Base-by-base conservation (phyloP, 64 coral and sea anemone genomes). In the Hydrozoanthus tunicans region DNA sequence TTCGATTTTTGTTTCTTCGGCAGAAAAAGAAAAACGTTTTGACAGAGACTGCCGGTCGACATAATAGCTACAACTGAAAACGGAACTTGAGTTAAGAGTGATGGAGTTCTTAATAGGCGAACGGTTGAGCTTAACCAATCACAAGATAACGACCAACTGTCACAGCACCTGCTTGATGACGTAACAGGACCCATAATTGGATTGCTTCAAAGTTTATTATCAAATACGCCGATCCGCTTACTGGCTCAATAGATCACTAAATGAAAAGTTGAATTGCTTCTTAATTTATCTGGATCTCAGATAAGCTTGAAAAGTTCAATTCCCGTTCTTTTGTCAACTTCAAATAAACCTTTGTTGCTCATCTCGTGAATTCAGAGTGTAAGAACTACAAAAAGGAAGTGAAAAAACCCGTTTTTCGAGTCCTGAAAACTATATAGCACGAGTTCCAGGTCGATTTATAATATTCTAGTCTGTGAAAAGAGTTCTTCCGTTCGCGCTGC, bases 11-110 rank as follows among this genome's bases (percentile, higher is more conserved):
- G 9, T 43, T 59, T 43, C 58, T 54, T 6, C 9, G 67, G 23
- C 23, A 27, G 17, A 56, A 11, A 9, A 72, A 56, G 7, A 67
- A 71, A 66, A 86, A 7, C 14, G 7, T 51, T 86, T 73, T 86
- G 82, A 73, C 68, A 60, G 67, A 26, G 4, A 69, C 43, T 86
- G 6, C 67, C 13, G 1, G n/a, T 11, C 11, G 7, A 60, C 56
- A 88, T 75, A 88, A 75, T 88, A 88, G 25, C 9, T 88, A 75
- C 56, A 43, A 59, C 55, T 72, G 70, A 75, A 88, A 75, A 88
- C 84, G 84, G 84, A 88, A 73, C 68, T 59, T 11, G 70, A 75
- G 74, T 74, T 74, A 62, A 58, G 53, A 74, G 68, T 73, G 65
- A 15, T 51, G 68, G 59, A 88, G n/a, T 88, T 14, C 57, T 61